Percentiles rank a stretch among this genome's conserved stretches.
Evolutionary conservation across 2,888 invertebrate genomes (phyloP).

Genomic region (Sussaba pulchella): DNA sequence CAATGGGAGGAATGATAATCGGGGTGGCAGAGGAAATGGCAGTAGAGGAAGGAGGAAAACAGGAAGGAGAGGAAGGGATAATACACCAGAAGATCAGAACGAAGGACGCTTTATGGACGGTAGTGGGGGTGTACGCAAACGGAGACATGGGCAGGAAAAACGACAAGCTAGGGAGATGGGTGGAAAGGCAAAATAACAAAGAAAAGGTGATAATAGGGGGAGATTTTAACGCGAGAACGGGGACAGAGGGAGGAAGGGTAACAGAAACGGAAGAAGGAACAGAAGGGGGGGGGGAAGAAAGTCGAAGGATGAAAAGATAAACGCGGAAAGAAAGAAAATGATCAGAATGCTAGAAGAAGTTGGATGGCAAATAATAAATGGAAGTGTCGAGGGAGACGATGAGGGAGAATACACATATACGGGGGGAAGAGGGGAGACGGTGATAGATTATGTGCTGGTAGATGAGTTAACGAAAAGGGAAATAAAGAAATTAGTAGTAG

Average conservation of each 20-base stretch:
- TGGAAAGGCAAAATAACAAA: too few relatives aligned
- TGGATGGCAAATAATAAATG: too few relatives aligned
- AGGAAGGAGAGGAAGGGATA: not conserved
- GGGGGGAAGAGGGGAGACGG: too few relatives aligned
- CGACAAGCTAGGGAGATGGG: too few relatives aligned
- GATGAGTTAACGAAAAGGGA: constrained; percentile 62
- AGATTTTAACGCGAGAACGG: too few relatives aligned
- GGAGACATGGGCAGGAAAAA: too few relatives aligned
- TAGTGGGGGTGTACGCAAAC: not conserved
- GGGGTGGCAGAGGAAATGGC: constrained; percentile 31
- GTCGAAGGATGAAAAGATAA: constrained; percentile 20
- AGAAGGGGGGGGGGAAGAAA: too few relatives aligned
- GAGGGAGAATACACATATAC: too few relatives aligned
- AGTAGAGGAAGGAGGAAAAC: constrained; percentile 7
- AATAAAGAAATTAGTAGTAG: constrained; percentile 51
- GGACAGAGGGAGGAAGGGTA: not conserved
- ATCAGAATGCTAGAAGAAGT: too few relatives aligned
- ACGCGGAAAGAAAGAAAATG: constrained; percentile 13
- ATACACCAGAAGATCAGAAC: constrained; percentile 3
- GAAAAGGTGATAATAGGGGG: too few relatives aligned
- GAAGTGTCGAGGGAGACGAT: too few relatives aligned
- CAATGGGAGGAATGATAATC: constrained; percentile 29
- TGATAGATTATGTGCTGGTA: too few relatives aligned
- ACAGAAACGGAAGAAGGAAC: constrained; percentile 25
- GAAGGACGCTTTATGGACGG: not conserved